Conservation (phyloP, 2,888 invertebrate genomes). For the Hypsopygia costalis region DNA sequence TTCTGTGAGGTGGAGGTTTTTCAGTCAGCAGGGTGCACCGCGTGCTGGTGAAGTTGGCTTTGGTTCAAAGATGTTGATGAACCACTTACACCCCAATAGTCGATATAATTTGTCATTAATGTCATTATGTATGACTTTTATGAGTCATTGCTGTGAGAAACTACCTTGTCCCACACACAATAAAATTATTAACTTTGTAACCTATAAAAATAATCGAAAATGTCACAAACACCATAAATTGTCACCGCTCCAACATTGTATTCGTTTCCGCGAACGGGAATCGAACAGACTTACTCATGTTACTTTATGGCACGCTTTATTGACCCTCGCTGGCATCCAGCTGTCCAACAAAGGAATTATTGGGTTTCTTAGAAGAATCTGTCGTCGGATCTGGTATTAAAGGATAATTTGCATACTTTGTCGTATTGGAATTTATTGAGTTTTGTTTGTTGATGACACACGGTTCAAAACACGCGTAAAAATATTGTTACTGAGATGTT, state of each 20-base stretch:
- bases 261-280: constrained; percentile 16
- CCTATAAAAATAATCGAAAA: constrained; percentile 15
- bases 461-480: background rate
- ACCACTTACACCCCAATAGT: too few species aligned
- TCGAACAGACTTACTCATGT: constrained; percentile 35
- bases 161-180: background rate
- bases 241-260: constrained; percentile 10
- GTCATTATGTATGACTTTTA: too few species aligned
- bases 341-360: constrained; percentile 49
- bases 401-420: constrained; percentile 50
- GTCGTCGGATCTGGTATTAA: constrained; percentile 48
- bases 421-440: constrained; percentile 32
- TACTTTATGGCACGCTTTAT: constrained; percentile 74
- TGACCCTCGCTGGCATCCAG: constrained; percentile 40
- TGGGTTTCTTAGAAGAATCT: constrained; percentile 64
- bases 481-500: constrained; percentile 1
- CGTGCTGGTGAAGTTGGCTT: too few species aligned
- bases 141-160: too few species aligned
- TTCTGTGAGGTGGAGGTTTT: too few species aligned
- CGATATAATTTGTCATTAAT: too few species aligned
- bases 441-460: constrained; percentile 18
- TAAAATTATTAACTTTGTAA: background rate
- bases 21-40: too few species aligned
- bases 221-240: constrained; percentile 17
- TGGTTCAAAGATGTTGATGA: too few species aligned